These are phyloP conservation scores for Plagodis dolabraria DNA, from an alignment of 2,888 invertebrate genomes.

Conservation along the genomic window DNA sequence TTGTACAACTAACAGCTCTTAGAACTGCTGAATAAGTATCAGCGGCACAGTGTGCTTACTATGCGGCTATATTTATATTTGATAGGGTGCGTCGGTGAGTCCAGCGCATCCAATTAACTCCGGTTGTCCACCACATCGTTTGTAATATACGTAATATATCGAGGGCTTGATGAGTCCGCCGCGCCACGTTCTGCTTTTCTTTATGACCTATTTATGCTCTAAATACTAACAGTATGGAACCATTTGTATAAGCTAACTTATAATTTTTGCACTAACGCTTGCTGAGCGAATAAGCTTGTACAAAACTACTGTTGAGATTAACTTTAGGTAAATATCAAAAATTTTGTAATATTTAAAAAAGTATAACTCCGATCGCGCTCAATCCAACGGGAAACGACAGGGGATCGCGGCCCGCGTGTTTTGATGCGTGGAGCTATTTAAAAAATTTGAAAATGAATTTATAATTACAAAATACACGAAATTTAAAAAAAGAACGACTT, in stretches of 20 bases:
- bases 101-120: slow-evolving; percentile 78
- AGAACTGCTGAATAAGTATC: too few relatives aligned
- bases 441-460: too few relatives aligned
- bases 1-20: not conserved
- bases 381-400: too few relatives aligned
- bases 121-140: slow-evolving; percentile 69
- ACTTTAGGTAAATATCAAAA: too few relatives aligned
- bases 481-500: too few relatives aligned
- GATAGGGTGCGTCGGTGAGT: slow-evolving; percentile 60
- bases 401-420: too few relatives aligned
- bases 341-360: too few relatives aligned
- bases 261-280: too few relatives aligned
- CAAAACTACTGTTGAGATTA: not conserved
- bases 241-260: not conserved
- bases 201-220: slow-evolving; percentile 58
- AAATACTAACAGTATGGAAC: not conserved
- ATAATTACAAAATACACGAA: too few relatives aligned
- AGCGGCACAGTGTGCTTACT: not conserved
- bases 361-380: too few relatives aligned
- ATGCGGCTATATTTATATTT: slow-evolving; percentile 48
- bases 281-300: too few relatives aligned
- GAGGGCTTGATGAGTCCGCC: slow-evolving; percentile 64
- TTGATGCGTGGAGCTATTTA: too few relatives aligned
- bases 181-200: slow-evolving; percentile 47
- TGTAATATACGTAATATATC: slow-evolving; percentile 76